Evolutionary conservation across 2,113 vertebrate genomes (phyloP).

Genomic region (Hippocampus abdominalis): DNA sequence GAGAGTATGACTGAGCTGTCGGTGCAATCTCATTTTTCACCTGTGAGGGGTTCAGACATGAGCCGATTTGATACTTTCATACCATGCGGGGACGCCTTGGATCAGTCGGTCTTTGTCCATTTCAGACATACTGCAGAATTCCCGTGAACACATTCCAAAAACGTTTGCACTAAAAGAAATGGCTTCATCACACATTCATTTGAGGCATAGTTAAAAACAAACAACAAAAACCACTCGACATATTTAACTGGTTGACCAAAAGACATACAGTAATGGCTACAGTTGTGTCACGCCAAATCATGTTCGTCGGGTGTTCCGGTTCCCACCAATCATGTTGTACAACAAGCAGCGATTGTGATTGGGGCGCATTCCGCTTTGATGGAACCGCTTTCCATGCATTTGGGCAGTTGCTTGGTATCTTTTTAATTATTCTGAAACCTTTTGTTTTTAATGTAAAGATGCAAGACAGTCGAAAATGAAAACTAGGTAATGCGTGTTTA

Average conservation of each 20-base stretch:
- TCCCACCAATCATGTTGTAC: neutral
- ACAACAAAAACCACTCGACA: neutral
- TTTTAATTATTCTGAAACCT: neutral
- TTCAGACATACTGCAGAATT: neutral
- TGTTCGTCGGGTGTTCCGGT: neutral
- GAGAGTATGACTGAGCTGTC: neutral
- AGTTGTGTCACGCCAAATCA: neutral
- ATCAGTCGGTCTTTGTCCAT: neutral
- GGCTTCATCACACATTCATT: neutral
- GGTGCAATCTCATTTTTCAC: neutral
- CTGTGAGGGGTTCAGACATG: neutral
- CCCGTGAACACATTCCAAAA: neutral
- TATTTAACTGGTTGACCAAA: neutral
- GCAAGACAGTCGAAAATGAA: constrained; percentile 13
- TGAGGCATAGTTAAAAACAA: neutral
- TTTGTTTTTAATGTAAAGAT: neutral
- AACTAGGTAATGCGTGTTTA: constrained; percentile 31
- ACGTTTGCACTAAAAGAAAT: neutral
- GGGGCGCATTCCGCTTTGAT: neutral
- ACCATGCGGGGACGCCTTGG: neutral
- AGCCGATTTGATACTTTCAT: neutral
- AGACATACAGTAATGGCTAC: neutral
- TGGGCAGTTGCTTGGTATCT: neutral
- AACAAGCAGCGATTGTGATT: neutral
- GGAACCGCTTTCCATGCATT: neutral